Base-by-base conservation (phyloP, 2,797 vertebrate species). In the Rhinoraja longicauda region DNA sequence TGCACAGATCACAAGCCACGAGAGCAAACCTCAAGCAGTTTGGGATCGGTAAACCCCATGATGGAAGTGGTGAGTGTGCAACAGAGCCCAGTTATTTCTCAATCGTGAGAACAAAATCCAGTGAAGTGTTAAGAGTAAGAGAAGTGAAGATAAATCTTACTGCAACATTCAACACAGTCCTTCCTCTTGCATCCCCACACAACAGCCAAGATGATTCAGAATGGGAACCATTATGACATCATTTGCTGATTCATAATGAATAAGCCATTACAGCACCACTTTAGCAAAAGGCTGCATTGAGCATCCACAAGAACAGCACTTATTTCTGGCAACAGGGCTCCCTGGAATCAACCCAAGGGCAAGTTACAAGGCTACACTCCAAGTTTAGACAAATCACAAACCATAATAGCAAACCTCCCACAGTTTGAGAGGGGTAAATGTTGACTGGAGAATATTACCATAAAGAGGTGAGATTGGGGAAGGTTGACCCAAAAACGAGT, bases 181-280 rank as follows among this genome's bases (percentile, higher is more conserved):
- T 36, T 67, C n/a, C n/a, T 88, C 59, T 32, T 88, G 59, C n/a
- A 64, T 88, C 32, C 59, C 15, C n/a, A 21, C n/a, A 67, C 59
- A 17, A 64, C n/a, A 88, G 59, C 59, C 84, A 88, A 67, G 76
- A 77, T 36, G 84, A 88, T 88, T 88, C 59, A 88, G n/a, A 88
- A 88, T 21, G 32, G 59, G 59, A 36, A 21, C 59, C 15, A 88
- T 88, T 10, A 32, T 67, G 84, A 36, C 59, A 67, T 88, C 59
- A 88, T 88, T 62, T 62, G 6, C 82, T 62, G n/a, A 88, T 36
- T 17, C 17, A 67, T 84, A 67, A 67, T 67, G 84, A 88, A 88
- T 88, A 88, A 88, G 59, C n/a, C 84, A 67, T 88, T 21, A 67
- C 84, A 67, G 59, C 82, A 86, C 29, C 82, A 86, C n/a, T 86